A percentile compares a stretch with the other conserved stretches of the same genome.
These are phyloP conservation scores for Oreohelix idahoensis DNA, from an alignment of 1,140 invertebrate species.

Conservation along the genomic window DNA sequence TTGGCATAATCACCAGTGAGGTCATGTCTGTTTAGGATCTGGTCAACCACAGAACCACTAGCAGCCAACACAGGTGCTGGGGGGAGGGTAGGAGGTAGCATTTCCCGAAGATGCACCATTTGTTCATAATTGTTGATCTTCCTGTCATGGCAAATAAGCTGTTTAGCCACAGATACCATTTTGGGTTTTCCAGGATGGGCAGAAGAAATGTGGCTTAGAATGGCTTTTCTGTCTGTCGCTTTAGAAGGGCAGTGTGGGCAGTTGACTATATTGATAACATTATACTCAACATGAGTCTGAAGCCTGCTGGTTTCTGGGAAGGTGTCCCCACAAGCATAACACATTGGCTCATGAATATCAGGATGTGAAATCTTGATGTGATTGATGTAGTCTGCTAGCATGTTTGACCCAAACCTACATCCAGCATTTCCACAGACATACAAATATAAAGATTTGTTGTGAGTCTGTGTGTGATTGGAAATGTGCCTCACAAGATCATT, in stretches of 20 bases:
- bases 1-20: background rate
- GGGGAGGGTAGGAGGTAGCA: conserved; percentile 27
- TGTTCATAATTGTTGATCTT: conserved; percentile 50
- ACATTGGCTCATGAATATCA: conserved; percentile 43
- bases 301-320: conserved; percentile 45
- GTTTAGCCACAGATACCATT: conserved; percentile 60
- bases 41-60: conserved; percentile 20
- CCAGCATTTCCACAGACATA: conserved; percentile 55
- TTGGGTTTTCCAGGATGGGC: conserved; percentile 61
- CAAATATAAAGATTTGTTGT: conserved; percentile 49
- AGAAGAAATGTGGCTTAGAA: conserved; percentile 55
- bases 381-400: conserved; percentile 53
- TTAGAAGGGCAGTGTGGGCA: conserved; percentile 61
- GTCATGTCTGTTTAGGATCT: conserved; percentile 19
- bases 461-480: conserved; percentile 50
- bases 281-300: conserved; percentile 53
- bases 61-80: conserved; percentile 4
- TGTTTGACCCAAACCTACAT: conserved; percentile 57
- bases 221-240: conserved; percentile 52
- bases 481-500: conserved; percentile 57
- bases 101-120: conserved; percentile 20
- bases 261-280: conserved; percentile 58
- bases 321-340: conserved; percentile 51
- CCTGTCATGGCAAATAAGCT: conserved; percentile 59
- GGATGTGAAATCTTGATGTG: conserved; percentile 56